Conservation (phyloP, 2,113 vertebrate species). For the Spea bombifrons region DNA sequence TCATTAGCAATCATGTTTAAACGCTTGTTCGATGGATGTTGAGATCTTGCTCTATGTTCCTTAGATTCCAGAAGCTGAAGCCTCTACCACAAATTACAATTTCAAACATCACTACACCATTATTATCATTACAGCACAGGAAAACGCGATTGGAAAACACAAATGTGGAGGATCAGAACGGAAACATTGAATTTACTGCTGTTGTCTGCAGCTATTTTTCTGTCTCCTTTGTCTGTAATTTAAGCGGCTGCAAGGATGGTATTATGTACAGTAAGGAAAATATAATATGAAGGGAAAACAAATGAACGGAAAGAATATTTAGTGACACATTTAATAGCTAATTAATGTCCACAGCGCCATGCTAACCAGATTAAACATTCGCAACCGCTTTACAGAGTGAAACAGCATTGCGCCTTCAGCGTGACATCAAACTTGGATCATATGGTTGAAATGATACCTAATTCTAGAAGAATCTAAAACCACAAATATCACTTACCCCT, state of each 20-base stretch:
- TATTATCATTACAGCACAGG: neutral
- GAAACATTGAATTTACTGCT: neutral
- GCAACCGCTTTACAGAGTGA: neutral
- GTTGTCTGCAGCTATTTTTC: too few relatives aligned
- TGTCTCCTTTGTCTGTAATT: neutral
- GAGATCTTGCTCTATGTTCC: too few relatives aligned
- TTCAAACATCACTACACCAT: neutral
- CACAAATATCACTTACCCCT: slow-evolving; percentile 76
- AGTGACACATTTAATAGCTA: slow-evolving; percentile 7
- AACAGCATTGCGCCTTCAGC: neutral
- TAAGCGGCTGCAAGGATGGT: neutral
- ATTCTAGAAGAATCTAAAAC: slow-evolving; percentile 4
- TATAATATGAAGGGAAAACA: neutral
- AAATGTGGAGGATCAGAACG: too few relatives aligned
- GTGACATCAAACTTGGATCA: neutral
- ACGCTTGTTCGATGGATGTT: too few relatives aligned
- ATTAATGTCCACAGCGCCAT: slow-evolving; percentile 11
- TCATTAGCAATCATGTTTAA: neutral
- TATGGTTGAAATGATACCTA: slow-evolving; percentile 10
- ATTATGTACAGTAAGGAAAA: neutral
- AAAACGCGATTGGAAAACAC: neutral
- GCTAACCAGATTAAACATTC: slow-evolving; percentile 8
- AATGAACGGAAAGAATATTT: slow-evolving; percentile 14
- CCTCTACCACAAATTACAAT: neutral
- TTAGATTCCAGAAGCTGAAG: too few relatives aligned